Evolutionary conservation across 2,113 vertebrate species (phyloP).

Genomic region (Xiphophorus maculatus): DNA sequence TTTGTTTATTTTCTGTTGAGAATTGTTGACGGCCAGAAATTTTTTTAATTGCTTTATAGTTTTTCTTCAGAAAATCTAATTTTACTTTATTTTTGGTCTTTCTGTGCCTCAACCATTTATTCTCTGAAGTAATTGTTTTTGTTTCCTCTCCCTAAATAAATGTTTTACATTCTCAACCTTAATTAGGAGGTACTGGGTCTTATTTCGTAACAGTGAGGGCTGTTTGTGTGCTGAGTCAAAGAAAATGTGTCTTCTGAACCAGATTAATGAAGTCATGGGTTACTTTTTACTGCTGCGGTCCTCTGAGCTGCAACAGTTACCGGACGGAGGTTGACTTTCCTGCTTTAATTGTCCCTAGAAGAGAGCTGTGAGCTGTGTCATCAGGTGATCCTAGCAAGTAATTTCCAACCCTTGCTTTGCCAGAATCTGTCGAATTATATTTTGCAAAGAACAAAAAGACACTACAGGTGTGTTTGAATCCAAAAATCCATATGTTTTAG

Average conservation of each 20-base stretch:
- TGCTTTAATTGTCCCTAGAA: conserved; percentile 54
- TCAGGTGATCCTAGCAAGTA: conserved; percentile 18
- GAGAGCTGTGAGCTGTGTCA: conserved; percentile 42
- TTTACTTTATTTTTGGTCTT: background rate
- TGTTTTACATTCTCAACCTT: conserved; percentile 5
- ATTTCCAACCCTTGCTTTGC: conserved; percentile 29
- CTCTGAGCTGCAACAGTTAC: conserved; percentile 18
- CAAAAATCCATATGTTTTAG: conserved; percentile 38
- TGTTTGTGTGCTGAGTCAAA: conserved; percentile 17
- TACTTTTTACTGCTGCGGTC: conserved; percentile 20
- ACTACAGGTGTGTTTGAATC: conserved; percentile 2
- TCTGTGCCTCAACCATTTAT: conserved; percentile 10
- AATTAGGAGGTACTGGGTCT: conserved; percentile 2
- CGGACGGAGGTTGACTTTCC: conserved; percentile 28
- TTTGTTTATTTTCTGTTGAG: background rate
- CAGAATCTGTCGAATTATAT: conserved; percentile 28
- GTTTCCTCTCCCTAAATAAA: conserved; percentile 30
- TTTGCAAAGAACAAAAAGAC: conserved; percentile 23
- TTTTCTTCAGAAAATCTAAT: background rate
- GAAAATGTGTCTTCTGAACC: conserved; percentile 39
- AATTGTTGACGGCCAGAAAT: conserved; percentile 5
- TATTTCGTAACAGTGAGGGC: conserved; percentile 13
- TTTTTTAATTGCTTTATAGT: background rate
- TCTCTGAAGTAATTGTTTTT: conserved; percentile 28
- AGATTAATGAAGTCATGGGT: conserved; percentile 40